Evolutionary conservation across 2,888 invertebrate species (phyloP), one percentile per base, ranked within the genome.

Genomic region (Zygothrica quintamaculata): DNA sequence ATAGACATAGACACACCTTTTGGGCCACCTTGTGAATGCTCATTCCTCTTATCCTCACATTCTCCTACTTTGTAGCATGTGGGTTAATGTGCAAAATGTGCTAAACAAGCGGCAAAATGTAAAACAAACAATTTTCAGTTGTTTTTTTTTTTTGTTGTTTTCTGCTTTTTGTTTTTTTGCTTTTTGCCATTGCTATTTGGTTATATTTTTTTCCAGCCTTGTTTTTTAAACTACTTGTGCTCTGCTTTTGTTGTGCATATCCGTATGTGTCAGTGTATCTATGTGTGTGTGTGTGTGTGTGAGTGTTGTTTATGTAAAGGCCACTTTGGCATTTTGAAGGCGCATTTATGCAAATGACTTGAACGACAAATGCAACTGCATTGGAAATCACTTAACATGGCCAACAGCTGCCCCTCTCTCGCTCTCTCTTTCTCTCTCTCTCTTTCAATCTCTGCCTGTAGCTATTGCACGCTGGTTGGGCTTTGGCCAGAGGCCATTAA

Each of bases 51-150:
- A 5, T n/a, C 13, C 0, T 48, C 18, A 8, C 31, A 9, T 26
- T 57, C 44, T 60, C 57, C 48, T 55, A 13, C 40, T 72, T 64
- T 47, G 2, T 22, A 22, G 71, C 77, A 77, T 74, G 68, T 79
- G 81, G 79, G 79, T 72, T 79, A 79, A 79, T 79, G 79, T 77
- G 84, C 53, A 61, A 84, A 79, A 80, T 77, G 84, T 81, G 84
- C 84, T 80, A 80, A 80, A 58, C 69, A 73, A 65, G 67, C 58
- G 57, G 57, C 53, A 62, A 55, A 66, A 66, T 51, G 61, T 40
- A 39, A 60, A 65, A 70, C 72, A 66, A 66, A 80, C 68, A 80
- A 74, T 77, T 84, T 79, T 67, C 65, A 50, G 18, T 50, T 61
- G 52, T 43, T 55, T 59, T 71, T 46, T 40, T 5, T 39, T 39